These are phyloP conservation scores for Microtus montanus DNA, from an alignment of 2,113 vertebrate genomes.

Conservation along the genomic window DNA sequence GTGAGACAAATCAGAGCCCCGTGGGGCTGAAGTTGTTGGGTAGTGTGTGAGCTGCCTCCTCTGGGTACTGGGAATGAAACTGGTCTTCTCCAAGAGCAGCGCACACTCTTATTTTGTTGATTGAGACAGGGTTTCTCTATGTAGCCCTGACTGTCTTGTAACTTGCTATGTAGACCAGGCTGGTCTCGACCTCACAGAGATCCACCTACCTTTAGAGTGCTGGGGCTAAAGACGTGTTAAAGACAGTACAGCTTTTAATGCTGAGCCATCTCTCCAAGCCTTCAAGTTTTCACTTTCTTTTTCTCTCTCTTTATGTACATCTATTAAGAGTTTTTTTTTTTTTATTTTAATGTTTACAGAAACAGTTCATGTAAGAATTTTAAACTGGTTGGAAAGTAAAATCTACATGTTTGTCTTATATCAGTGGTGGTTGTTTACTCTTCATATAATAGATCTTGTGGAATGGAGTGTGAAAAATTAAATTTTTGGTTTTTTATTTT, in stretches of 20 bases:
- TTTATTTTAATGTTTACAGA: not conserved
- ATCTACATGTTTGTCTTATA: not conserved
- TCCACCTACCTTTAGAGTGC: not conserved
- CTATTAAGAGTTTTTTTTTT: not conserved
- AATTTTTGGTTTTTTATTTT: not conserved
- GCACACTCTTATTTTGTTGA: not conserved
- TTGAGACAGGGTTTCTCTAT: not conserved
- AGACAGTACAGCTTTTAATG: not conserved
- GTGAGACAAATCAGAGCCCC: not conserved
- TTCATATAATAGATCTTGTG: not conserved
- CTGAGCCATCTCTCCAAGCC: not conserved
- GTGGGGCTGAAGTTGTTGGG: not conserved
- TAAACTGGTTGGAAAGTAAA: conserved; percentile 13
- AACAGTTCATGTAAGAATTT: conserved; percentile 16
- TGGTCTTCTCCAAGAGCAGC: not conserved
- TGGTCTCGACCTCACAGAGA: not conserved
- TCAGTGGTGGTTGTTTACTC: not conserved
- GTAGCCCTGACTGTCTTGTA: not conserved
- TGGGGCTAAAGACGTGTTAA: not conserved
- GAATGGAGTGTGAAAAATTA: not conserved
- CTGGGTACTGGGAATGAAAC: not conserved
- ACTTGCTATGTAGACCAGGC: not conserved
- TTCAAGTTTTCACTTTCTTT: not conserved
- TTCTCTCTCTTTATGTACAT: not conserved
- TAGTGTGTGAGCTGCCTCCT: not conserved